phyloP scores from a whole-genome alignment of 2,113 vertebrate species.

The Psettodes erumei region DNA sequence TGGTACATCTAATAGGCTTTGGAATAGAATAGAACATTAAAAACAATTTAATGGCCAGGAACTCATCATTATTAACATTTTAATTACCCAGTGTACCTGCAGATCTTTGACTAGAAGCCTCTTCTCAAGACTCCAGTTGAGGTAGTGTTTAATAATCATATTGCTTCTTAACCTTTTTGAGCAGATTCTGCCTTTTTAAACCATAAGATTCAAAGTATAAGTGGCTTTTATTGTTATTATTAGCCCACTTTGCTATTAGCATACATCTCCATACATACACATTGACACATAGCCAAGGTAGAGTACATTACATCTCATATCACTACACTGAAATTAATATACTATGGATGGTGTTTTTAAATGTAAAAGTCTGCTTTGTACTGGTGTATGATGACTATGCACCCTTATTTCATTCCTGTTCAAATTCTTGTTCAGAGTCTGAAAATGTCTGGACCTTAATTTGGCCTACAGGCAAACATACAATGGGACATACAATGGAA shows the following conservation, averaged over 20 bases:
- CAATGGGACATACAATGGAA: slow-evolving; percentile 12
- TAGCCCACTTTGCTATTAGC: too few relatives aligned
- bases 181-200: background rate
- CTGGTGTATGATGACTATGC: background rate
- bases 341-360: background rate
- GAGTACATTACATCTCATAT: background rate
- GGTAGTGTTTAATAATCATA: background rate
- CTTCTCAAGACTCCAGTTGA: background rate
- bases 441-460: background rate
- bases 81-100: background rate
- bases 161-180: background rate
- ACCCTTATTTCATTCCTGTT: background rate
- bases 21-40: background rate
- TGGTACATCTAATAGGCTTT: background rate
- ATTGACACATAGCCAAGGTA: background rate
- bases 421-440: background rate
- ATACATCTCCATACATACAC: background rate
- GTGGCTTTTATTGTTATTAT: too few relatives aligned
- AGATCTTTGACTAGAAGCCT: background rate
- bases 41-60: background rate
- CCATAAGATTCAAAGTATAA: background rate
- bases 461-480: slow-evolving; percentile 1
- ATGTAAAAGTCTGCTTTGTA: background rate
- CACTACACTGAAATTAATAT: background rate
- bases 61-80: background rate